Evolutionary conservation across 2,113 vertebrate genomes (phyloP).

Genomic region (Apus apus): DNA sequence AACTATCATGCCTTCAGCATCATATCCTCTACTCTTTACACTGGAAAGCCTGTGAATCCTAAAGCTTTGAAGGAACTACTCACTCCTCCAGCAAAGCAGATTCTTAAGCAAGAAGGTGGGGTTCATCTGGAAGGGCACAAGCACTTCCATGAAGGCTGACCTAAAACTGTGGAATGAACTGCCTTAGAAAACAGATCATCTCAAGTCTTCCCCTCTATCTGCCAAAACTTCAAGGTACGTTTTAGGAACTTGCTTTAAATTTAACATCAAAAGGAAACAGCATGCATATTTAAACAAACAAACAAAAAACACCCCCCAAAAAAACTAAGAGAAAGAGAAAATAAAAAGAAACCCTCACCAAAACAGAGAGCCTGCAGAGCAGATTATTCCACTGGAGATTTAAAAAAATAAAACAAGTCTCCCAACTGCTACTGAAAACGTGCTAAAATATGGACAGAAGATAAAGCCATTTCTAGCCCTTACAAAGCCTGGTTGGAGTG

Average conservation of each 20-base stretch:
- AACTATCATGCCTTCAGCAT: not conserved
- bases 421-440: not conserved
- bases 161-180: not conserved
- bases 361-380: not conserved
- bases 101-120: not conserved
- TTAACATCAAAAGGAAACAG: not conserved
- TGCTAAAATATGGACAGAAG: not conserved
- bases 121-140: not conserved
- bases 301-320: too few relatives aligned
- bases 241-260: not conserved
- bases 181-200: not conserved
- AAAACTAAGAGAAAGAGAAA: not conserved
- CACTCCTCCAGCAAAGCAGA: not conserved
- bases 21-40: not conserved
- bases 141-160: not conserved
- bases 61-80: not conserved
- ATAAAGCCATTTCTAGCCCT: not conserved
- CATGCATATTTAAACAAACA: fast-evolving
- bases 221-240: not conserved
- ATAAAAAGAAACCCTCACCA: not conserved
- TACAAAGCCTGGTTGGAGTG: not conserved
- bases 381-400: not conserved
- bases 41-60: not conserved
- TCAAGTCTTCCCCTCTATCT: not conserved
- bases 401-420: not conserved